Evolutionary conservation across 2,797 vertebrate genomes (phyloP).

Genomic region (Bovichtus variegatus): DNA sequence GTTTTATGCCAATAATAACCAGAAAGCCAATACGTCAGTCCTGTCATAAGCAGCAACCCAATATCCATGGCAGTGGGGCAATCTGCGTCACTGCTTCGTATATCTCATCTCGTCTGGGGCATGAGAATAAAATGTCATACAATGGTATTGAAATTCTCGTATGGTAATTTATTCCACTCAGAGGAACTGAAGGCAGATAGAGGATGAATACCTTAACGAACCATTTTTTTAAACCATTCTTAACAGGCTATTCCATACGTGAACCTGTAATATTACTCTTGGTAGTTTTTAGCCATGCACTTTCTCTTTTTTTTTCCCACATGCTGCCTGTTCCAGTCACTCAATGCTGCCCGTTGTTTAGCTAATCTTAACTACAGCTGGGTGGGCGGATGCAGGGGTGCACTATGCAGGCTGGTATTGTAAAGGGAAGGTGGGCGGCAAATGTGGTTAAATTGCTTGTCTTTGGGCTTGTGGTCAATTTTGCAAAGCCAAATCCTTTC

Average conservation of each 20-base stretch:
- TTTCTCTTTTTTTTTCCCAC: neutral
- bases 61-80: constrained; percentile 53
- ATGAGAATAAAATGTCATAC: constrained; percentile 33
- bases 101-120: constrained; percentile 17
- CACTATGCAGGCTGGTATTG: constrained; percentile 47
- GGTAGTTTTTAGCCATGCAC: constrained; percentile 2
- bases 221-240: constrained; percentile 11
- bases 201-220: constrained; percentile 16
- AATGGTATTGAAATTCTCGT: constrained; percentile 25
- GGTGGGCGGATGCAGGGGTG: constrained; percentile 49
- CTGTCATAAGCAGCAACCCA: constrained; percentile 57
- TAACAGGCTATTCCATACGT: neutral
- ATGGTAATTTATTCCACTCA: constrained; percentile 18
- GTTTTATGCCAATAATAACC: constrained; percentile 48
- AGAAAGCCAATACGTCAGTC: constrained; percentile 46
- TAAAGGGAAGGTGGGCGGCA: constrained; percentile 62
- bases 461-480: constrained; percentile 63
- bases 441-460: constrained; percentile 68
- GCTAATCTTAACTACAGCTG: constrained; percentile 41
- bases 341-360: constrained; percentile 24
- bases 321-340: constrained; percentile 32
- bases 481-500: constrained; percentile 76
- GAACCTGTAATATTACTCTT: constrained; percentile 4
- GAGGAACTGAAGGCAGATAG: constrained; percentile 10
- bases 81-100: constrained; percentile 32